These are phyloP conservation scores for Lepisosteus osseus DNA, from an alignment of 2,113 vertebrate genomes.

Conservation along the genomic window DNA sequence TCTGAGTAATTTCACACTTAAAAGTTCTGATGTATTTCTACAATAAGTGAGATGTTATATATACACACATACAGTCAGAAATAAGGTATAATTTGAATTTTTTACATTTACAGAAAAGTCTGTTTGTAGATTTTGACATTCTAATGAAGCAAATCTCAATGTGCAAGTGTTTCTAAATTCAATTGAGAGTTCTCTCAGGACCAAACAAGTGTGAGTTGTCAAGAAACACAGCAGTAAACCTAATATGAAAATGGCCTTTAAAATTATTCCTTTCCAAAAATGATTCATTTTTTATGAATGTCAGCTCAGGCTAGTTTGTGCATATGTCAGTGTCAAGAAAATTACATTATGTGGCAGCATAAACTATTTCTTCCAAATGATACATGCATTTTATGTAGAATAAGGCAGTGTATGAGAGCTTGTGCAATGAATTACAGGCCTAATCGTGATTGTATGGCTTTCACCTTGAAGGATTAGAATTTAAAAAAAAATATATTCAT, in stretches of 20 bases:
- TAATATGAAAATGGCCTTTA: constrained; percentile 49
- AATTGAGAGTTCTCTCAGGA: not conserved
- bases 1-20: too few relatives aligned
- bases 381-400: constrained; percentile 36
- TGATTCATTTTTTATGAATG: constrained; percentile 57
- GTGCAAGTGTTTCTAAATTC: constrained; percentile 4
- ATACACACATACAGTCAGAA: too few relatives aligned
- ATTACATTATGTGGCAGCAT: constrained; percentile 51
- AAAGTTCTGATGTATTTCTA: too few relatives aligned
- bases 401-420: constrained; percentile 33
- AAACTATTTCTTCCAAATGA: constrained; percentile 31
- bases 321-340: constrained; percentile 53
- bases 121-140: constrained; percentile 19
- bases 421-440: constrained; percentile 27
- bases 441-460: constrained; percentile 42
- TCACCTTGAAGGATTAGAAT: constrained; percentile 49
- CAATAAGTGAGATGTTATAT: too few relatives aligned
- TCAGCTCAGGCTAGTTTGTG: constrained; percentile 48
- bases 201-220: constrained; percentile 31
- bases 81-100: too few relatives aligned
- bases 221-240: constrained; percentile 34
- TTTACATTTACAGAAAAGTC: too few relatives aligned
- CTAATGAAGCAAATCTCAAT: constrained; percentile 11
- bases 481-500: constrained; percentile 36
- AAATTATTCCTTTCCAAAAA: constrained; percentile 45